These are phyloP conservation scores for Onthophagus sagittarius DNA, from an alignment of 2,888 invertebrate genomes.

Conservation along the genomic window DNA sequence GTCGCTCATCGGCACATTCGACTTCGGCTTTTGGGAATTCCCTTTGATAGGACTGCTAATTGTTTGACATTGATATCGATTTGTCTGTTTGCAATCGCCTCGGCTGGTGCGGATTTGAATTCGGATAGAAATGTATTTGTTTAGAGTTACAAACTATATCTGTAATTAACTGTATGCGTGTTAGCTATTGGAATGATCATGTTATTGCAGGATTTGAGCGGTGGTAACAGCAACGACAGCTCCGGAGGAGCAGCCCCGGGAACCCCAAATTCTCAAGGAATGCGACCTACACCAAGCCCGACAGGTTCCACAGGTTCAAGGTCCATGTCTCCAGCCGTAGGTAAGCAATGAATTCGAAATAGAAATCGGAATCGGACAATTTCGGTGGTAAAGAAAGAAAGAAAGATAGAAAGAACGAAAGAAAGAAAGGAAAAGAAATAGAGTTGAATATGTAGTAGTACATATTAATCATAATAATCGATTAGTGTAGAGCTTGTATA, in stretches of 20 bases:
- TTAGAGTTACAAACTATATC: too few species aligned
- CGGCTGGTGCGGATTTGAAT: not conserved
- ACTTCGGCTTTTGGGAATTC: not conserved
- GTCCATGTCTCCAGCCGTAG: constrained; percentile 97
- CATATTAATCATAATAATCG: too few species aligned
- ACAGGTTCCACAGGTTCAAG: constrained; percentile 91
- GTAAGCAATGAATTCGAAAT: constrained; percentile 56
- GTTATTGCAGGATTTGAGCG: constrained; percentile 73
- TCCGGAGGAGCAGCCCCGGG: constrained; percentile 65
- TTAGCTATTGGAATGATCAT: not conserved
- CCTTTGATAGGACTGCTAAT: not conserved
- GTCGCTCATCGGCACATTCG: not conserved
- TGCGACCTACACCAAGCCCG: constrained; percentile 91
- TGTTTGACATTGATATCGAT: too few species aligned
- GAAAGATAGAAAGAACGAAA: too few species aligned
- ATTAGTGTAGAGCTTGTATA: not conserved
- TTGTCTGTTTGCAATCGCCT: not conserved
- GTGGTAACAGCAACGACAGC: constrained; percentile 58
- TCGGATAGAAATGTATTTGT: too few species aligned
- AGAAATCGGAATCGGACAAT: too few species aligned
- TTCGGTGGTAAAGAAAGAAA: too few species aligned
- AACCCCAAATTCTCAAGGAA: constrained; percentile 69
- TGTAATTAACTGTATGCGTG: too few species aligned
- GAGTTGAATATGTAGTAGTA: too few species aligned
- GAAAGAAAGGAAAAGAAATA: too few species aligned